Evolutionary conservation across 1,140 invertebrate species (phyloP).

Genomic region (Drosophila sturtevanti): DNA sequence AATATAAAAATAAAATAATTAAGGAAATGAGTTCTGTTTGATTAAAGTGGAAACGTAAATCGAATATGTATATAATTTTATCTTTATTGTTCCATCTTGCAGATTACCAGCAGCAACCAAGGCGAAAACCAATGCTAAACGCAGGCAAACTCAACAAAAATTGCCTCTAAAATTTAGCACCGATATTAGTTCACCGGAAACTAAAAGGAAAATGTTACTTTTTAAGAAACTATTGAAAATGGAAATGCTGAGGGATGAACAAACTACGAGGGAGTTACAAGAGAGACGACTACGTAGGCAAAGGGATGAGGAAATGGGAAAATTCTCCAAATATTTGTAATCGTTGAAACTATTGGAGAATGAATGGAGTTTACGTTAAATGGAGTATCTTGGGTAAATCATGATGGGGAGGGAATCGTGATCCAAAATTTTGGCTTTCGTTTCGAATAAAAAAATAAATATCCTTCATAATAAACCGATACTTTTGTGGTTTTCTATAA

Average conservation of each 20-base stretch:
- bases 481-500: slow-evolving; percentile 68
- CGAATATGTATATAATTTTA: too few species aligned
- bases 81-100: neutral
- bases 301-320: slow-evolving; percentile 2
- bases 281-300: neutral
- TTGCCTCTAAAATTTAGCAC: slow-evolving; percentile 49
- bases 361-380: neutral
- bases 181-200: slow-evolving; percentile 36
- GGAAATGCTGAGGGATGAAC: slow-evolving; percentile 25
- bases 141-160: neutral
- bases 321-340: slow-evolving; percentile 15
- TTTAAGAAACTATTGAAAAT: slow-evolving; percentile 39
- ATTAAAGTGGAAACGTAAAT: too few species aligned
- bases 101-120: slow-evolving; percentile 12
- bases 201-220: slow-evolving; percentile 57
- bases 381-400: neutral
- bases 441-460: slow-evolving; percentile 14
- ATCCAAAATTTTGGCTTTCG: slow-evolving; percentile 5
- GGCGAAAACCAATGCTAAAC: neutral
- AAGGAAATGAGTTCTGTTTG: too few species aligned
- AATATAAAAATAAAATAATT: too few species aligned
- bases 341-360: neutral
- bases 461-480: slow-evolving; percentile 25
- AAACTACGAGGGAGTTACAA: slow-evolving; percentile 1
- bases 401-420: neutral